These are phyloP conservation scores for Lasioglossum albipes DNA, from an alignment of 1,140 invertebrate genomes.

Conservation along the genomic window DNA sequence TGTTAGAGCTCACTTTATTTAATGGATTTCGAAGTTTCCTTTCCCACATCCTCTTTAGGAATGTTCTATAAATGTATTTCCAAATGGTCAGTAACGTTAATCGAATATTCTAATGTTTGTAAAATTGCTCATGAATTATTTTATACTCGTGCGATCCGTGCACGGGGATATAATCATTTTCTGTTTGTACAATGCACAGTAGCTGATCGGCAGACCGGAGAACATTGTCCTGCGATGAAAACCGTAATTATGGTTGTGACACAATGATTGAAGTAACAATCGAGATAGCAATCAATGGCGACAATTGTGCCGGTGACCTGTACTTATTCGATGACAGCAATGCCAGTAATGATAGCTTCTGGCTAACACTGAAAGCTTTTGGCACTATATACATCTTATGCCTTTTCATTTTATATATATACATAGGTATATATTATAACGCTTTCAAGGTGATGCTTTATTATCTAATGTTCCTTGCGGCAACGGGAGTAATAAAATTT, in stretches of 20 bases:
- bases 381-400: not conserved
- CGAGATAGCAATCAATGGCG: slow-evolving; percentile 14
- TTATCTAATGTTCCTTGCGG: no score
- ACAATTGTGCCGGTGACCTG: not conserved
- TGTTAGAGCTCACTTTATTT: not conserved
- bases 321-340: slow-evolving; percentile 7
- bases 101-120: not conserved
- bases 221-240: not conserved
- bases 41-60: not conserved
- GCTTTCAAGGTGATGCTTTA: not conserved
- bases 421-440: no score
- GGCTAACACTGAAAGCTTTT: not conserved
- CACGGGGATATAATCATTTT: not conserved
- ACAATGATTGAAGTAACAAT: slow-evolving; percentile 11
- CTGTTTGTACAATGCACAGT: not conserved
- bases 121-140: no score
- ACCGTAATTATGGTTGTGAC: slow-evolving; percentile 1
- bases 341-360: not conserved
- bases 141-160: no score
- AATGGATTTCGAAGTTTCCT: not conserved
- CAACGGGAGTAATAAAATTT: not conserved
- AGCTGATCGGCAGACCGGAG: not conserved
- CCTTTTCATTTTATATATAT: not conserved
- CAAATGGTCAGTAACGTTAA: not conserved
- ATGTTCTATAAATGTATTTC: not conserved